phyloP scores from a whole-genome alignment of 2,113 vertebrate genomes.

The Cisticola juncidis region DNA sequence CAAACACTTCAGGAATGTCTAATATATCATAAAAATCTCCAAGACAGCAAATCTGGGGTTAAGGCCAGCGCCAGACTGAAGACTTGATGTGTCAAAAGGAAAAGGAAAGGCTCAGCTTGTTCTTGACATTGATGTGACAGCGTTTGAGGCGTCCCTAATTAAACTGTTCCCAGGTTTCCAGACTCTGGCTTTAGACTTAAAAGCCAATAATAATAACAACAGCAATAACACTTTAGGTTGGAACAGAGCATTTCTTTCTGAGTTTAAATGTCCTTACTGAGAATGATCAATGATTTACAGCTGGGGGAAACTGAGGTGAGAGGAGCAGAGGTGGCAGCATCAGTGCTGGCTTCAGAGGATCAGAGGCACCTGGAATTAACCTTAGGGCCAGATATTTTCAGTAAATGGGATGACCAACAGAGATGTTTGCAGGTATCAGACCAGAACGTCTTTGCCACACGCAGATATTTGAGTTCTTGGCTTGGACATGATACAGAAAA shows the following conservation, averaged over 20 bases:
- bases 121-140: background rate
- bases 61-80: background rate
- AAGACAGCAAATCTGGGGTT: background rate
- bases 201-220: background rate
- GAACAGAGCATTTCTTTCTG: background rate
- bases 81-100: background rate
- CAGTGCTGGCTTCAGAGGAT: background rate
- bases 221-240: background rate
- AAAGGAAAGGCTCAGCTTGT: background rate
- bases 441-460: background rate
- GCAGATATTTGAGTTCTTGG: background rate
- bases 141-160: background rate
- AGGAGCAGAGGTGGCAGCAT: background rate
- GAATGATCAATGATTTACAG: background rate
- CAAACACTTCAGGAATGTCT: background rate
- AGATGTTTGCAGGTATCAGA: background rate
- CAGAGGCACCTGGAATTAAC: background rate
- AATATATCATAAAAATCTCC: background rate
- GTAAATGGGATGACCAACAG: background rate
- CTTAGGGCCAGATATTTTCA: background rate
- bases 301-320: background rate
- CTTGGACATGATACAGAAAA: background rate
- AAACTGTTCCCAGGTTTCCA: background rate
- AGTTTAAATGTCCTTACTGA: background rate
- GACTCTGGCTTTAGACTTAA: background rate